These are phyloP conservation scores for Epizoanthus illoricatus DNA, from an alignment of 92 coral and sea anemone species.

Conservation along the genomic window DNA sequence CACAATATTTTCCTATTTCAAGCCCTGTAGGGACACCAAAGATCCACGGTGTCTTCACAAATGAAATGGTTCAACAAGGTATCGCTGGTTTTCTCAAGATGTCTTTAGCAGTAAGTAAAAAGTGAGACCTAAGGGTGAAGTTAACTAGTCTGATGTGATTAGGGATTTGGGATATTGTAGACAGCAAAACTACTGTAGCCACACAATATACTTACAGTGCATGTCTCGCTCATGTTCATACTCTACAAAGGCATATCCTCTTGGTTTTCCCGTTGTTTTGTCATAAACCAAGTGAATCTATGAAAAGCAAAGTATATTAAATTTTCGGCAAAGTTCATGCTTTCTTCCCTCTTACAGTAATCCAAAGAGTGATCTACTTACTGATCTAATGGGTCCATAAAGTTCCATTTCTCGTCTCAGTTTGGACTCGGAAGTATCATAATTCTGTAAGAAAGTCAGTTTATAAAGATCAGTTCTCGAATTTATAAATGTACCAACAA, in stretches of 20 bases:
- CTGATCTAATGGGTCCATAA: slow-evolving; percentile 90
- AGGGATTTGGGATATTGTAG: too few species aligned
- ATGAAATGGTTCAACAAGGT: too few species aligned
- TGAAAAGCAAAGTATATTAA: neutral
- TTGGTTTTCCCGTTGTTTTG: slow-evolving; percentile 69
- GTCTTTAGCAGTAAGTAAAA: too few species aligned
- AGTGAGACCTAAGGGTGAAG: too few species aligned
- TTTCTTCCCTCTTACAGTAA: neutral
- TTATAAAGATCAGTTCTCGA: neutral
- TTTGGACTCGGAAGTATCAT: slow-evolving; percentile 93
- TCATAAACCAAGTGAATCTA: slow-evolving; percentile 83
- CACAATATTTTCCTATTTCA: too few species aligned
- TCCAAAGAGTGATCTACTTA: slow-evolving; percentile 40
- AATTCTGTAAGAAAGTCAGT: slow-evolving; percentile 57
- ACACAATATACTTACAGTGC: slow-evolving; percentile 79
- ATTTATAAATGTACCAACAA: neutral
- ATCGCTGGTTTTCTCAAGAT: too few species aligned
- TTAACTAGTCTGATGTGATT: too few species aligned
- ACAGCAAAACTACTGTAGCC: neutral
- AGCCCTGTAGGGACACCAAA: too few species aligned
- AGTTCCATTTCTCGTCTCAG: slow-evolving; percentile 96
- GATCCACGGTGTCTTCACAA: too few species aligned
- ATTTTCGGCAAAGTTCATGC: neutral
- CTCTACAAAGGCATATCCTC: slow-evolving; percentile 95
- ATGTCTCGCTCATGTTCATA: slow-evolving; percentile 98